Evolutionary conservation across 2,888 invertebrate genomes (phyloP).

Genomic region (Erebia ligea): DNA sequence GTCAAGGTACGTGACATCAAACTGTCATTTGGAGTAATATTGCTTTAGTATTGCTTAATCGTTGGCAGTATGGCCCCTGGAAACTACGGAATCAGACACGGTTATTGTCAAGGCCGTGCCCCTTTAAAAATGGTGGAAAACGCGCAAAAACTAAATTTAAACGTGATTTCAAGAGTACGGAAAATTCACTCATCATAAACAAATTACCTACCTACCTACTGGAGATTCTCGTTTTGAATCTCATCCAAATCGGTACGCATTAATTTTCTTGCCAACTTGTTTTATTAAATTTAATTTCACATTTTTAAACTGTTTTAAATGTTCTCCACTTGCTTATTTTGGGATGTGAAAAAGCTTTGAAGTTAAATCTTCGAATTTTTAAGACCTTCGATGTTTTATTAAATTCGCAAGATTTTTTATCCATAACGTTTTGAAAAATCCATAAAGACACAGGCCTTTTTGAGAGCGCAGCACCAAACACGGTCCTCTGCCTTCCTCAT

Average conservation of each 20-base stretch:
- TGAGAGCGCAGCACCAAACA: too few species aligned
- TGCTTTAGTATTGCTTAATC: too few species aligned
- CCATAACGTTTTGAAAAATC: too few species aligned
- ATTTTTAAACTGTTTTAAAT: slow-evolving; percentile 2
- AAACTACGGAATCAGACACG: too few species aligned
- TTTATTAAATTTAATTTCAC: slow-evolving; percentile 18
- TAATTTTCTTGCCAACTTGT: slow-evolving; percentile 34
- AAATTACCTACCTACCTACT: slow-evolving; percentile 17
- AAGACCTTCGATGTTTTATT: too few species aligned
- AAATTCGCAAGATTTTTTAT: too few species aligned
- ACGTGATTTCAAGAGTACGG: slow-evolving; percentile 1
- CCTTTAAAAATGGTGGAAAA: not conserved
- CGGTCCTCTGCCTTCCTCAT: too few species aligned
- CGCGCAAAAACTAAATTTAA: slow-evolving; percentile 16
- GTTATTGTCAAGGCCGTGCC: not conserved
- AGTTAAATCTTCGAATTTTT: too few species aligned
- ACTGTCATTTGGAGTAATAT: too few species aligned
- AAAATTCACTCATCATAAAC: slow-evolving; percentile 16
- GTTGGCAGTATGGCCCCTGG: too few species aligned
- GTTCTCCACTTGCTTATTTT: slow-evolving; percentile 1
- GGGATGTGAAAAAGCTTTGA: not conserved
- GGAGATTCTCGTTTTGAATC: slow-evolving; percentile 29
- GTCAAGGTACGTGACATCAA: too few species aligned
- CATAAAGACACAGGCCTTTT: too few species aligned
- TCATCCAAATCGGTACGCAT: slow-evolving; percentile 29